Conservation (phyloP, 2,888 invertebrate species). For the Octonoba sinensis region DNA sequence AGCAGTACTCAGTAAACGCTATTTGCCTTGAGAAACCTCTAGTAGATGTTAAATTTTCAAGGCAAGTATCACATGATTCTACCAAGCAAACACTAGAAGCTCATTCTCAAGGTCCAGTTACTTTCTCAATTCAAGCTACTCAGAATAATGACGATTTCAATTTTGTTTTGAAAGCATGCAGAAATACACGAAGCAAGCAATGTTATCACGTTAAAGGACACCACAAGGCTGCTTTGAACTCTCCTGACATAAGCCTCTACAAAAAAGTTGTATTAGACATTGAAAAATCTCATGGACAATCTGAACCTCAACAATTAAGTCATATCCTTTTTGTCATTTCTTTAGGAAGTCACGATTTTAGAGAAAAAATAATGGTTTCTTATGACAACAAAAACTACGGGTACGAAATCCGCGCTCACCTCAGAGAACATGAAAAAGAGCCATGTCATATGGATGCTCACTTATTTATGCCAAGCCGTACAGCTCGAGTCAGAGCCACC, state of each 20-base stretch:
- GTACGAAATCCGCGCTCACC: conserved; percentile 35
- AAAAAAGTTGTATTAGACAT: conserved; percentile 30
- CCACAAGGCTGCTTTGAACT: conserved; percentile 12
- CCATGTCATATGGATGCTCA: conserved; percentile 29
- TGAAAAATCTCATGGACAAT: conserved; percentile 15
- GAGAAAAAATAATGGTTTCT: conserved; percentile 33
- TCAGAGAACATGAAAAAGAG: conserved; percentile 22
- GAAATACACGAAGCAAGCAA: neutral
- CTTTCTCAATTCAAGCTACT: conserved; percentile 3
- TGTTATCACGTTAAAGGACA: conserved; percentile 39
- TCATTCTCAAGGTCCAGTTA: conserved; percentile 10
- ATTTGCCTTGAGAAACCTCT: conserved; percentile 32
- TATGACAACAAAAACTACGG: conserved; percentile 23
- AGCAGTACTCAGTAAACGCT: conserved; percentile 9
- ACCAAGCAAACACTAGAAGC: conserved; percentile 15
- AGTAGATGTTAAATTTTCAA: conserved; percentile 23
- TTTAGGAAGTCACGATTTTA: conserved; percentile 16
- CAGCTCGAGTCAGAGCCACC: conserved; percentile 16
- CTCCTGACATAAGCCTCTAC: conserved; percentile 16
- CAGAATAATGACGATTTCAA: conserved; percentile 11
- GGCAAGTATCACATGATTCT: conserved; percentile 11
- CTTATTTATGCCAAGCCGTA: conserved; percentile 10
- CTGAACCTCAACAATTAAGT: neutral
- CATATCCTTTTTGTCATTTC: neutral
- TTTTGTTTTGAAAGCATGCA: conserved; percentile 21